These are phyloP conservation scores for Monopis laevigella DNA, from an alignment of 2,888 invertebrate genomes.

Conservation along the genomic window DNA sequence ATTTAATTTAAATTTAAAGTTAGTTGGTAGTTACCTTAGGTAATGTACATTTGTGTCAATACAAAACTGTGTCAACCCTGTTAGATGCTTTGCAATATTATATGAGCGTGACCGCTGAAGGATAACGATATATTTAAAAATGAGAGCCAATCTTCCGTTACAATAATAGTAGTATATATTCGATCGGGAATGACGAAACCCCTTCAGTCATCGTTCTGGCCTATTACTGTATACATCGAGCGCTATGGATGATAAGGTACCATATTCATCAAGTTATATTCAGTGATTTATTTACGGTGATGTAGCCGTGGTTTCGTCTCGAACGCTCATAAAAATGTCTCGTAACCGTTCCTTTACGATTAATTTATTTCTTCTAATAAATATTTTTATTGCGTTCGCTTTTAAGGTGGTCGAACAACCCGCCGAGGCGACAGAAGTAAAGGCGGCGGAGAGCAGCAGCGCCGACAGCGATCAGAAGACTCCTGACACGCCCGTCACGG, in stretches of 20 bases:
- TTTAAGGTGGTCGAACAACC: slow-evolving; percentile 45
- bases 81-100: slow-evolving; percentile 29
- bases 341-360: too few species aligned
- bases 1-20: too few species aligned
- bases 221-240: slow-evolving; percentile 22
- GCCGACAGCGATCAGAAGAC: slow-evolving; percentile 50
- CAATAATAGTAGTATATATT: slow-evolving; percentile 43
- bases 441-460: slow-evolving; percentile 37
- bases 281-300: too few species aligned
- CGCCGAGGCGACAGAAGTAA: slow-evolving; percentile 37
- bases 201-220: slow-evolving; percentile 39
- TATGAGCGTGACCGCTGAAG: slow-evolving; percentile 49
- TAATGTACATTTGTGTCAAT: too few species aligned
- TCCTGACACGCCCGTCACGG: slow-evolving; percentile 59
- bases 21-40: too few species aligned
- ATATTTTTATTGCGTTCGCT: not conserved
- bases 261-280: slow-evolving; percentile 1
- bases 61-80: slow-evolving; percentile 36
- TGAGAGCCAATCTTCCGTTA: slow-evolving; percentile 43
- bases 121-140: slow-evolving; percentile 45
- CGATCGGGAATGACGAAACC: slow-evolving; percentile 30
- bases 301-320: too few species aligned
- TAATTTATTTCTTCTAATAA: too few species aligned
- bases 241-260: slow-evolving; percentile 48
- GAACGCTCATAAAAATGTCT: too few species aligned